phyloP scores from a whole-genome alignment of 2,888 invertebrate genomes.

The Scaptomyza parva region DNA sequence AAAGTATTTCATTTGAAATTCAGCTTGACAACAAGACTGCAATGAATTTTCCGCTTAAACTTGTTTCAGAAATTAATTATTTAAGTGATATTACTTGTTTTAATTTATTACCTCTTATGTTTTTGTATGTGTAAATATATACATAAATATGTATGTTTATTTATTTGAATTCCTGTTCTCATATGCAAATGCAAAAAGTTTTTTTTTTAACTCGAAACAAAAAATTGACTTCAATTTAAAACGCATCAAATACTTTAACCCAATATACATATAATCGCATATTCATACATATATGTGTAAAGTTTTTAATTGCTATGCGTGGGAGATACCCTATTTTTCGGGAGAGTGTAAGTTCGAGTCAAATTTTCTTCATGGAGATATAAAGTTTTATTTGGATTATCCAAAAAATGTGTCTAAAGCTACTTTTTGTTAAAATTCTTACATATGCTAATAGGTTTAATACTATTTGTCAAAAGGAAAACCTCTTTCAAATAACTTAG shows the following conservation, averaged over 20 bases:
- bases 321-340: slow-evolving; percentile 28
- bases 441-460: no score
- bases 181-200: slow-evolving; percentile 62
- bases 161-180: slow-evolving; percentile 39
- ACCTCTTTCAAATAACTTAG: no score
- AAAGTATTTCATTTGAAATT: no score
- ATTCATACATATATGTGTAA: background rate
- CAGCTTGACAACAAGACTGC: slow-evolving; percentile 26
- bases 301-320: slow-evolving; percentile 9
- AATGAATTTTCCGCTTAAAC: slow-evolving; percentile 24
- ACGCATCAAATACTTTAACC: slow-evolving; percentile 61
- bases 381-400: no score
- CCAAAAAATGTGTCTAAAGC: no score
- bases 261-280: background rate
- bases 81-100: slow-evolving; percentile 63
- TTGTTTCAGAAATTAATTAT: slow-evolving; percentile 58
- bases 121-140: slow-evolving; percentile 1
- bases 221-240: slow-evolving; percentile 78
- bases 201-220: slow-evolving; percentile 11
- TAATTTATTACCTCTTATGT: slow-evolving; percentile 58
- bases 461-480: no score
- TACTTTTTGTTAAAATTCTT: no score
- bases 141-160: slow-evolving; percentile 7
- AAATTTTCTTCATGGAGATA: no score
- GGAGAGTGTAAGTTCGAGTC: no score